These are phyloP conservation scores for Agriopis leucophaearia DNA, from an alignment of 2,888 invertebrate genomes.

Conservation along the genomic window DNA sequence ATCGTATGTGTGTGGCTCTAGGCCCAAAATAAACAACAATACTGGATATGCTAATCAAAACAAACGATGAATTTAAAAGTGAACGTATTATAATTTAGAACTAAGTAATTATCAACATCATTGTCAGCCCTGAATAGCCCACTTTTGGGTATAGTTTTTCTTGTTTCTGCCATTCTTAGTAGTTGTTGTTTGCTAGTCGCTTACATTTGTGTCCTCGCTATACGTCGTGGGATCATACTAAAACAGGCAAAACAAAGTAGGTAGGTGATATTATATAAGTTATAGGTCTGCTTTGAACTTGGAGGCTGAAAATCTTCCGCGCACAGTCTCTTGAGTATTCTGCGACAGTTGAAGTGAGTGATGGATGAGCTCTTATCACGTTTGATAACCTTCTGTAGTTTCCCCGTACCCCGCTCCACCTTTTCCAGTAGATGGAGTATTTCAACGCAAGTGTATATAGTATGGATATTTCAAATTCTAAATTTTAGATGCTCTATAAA, in stretches of 20 bases:
- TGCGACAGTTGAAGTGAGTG: constrained; percentile 65
- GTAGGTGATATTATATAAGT: no score
- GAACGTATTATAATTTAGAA: neutral
- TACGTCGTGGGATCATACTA: no score
- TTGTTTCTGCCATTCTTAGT: neutral
- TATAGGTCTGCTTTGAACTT: constrained; percentile 5
- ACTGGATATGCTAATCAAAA: neutral
- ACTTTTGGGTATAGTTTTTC: neutral
- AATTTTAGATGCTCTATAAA: neutral
- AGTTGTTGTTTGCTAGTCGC: no score
- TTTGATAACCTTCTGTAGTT: constrained; percentile 77
- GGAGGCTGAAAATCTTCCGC: constrained; percentile 70
- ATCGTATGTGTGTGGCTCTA: no score
- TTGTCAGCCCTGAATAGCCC: neutral
- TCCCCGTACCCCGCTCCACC: constrained; percentile 54
- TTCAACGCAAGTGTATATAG: constrained; percentile 60
- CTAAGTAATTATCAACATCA: neutral
- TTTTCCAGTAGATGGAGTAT: constrained; percentile 49
- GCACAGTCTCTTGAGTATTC: constrained; percentile 57
- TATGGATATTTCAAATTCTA: neutral
- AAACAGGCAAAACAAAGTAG: no score
- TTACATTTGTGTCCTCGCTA: no score
- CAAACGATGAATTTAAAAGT: neutral
- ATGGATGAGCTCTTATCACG: constrained; percentile 82
- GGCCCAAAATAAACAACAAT: no score